Percentiles rank a stretch among this genome's conserved stretches.
These are phyloP conservation scores for Colius striatus DNA, from an alignment of 2,113 vertebrate genomes.

Conservation along the genomic window DNA sequence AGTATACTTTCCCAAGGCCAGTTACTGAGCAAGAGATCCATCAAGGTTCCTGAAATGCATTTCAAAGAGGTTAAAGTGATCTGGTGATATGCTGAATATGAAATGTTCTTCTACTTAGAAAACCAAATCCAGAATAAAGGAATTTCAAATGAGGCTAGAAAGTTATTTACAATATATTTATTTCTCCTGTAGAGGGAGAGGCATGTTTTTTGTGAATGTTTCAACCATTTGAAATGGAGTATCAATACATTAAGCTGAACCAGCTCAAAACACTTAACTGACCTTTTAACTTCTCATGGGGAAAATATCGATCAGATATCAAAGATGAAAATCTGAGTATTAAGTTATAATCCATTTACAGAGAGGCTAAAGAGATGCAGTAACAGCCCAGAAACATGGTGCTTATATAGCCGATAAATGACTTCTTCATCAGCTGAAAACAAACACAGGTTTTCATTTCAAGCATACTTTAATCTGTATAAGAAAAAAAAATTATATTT, in stretches of 20 bases:
- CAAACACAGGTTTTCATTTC: background rate
- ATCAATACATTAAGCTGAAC: background rate
- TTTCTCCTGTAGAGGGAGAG: background rate
- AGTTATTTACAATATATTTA: slow-evolving; percentile 15
- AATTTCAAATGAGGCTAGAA: slow-evolving; percentile 2
- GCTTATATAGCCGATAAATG: background rate
- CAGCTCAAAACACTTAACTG: background rate
- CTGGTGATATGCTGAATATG: background rate
- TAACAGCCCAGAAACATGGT: background rate
- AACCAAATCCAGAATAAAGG: background rate
- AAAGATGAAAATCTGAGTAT: background rate
- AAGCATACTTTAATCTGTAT: background rate
- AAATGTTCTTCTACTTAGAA: slow-evolving; percentile 4
- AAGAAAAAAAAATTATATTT: background rate
- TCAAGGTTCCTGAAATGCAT: slow-evolving; percentile 35
- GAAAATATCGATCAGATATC: background rate
- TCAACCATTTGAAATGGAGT: background rate
- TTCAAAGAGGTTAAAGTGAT: slow-evolving; percentile 32
- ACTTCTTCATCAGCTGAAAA: slow-evolving; percentile 9
- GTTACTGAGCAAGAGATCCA: slow-evolving; percentile 11
- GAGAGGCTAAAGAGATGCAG: background rate
- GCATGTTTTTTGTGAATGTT: background rate
- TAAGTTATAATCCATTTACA: background rate
- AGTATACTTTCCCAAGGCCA: slow-evolving; percentile 37
- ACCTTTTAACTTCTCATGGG: background rate